A percentile compares a stretch with the other conserved stretches of the same genome.
Conservation (phyloP, 2,797 vertebrate species). For the Cirrhinus mrigala region DNA sequence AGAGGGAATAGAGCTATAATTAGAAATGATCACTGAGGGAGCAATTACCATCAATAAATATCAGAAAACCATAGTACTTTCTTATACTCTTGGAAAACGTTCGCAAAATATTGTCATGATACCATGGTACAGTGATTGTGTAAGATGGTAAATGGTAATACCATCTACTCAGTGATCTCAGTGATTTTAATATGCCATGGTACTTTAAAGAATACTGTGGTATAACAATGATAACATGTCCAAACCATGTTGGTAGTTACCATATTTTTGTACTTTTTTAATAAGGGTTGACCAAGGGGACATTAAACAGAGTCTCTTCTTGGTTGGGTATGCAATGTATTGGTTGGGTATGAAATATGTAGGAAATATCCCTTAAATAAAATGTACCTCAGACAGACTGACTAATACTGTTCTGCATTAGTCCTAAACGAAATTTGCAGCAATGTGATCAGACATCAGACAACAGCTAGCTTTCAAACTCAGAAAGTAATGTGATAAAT, state of each 20-base stretch:
- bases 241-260: background rate
- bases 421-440: background rate
- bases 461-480: background rate
- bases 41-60: background rate
- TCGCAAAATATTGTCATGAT: background rate
- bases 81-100: background rate
- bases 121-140: background rate
- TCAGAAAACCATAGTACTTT: background rate
- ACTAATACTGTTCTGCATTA: background rate
- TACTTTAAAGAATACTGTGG: background rate
- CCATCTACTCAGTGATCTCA: background rate
- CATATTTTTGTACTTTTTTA: background rate
- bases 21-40: background rate
- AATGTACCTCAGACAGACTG: background rate
- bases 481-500: constrained; percentile 19
- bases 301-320: background rate
- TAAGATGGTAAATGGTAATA: background rate
- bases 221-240: background rate
- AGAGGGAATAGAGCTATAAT: background rate
- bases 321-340: background rate
- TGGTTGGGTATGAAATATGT: background rate
- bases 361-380: constrained; percentile 6
- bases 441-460: background rate
- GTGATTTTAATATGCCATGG: background rate
- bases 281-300: background rate